Base-by-base conservation (phyloP, 2,888 invertebrate species). In the Andrena marginata region DNA sequence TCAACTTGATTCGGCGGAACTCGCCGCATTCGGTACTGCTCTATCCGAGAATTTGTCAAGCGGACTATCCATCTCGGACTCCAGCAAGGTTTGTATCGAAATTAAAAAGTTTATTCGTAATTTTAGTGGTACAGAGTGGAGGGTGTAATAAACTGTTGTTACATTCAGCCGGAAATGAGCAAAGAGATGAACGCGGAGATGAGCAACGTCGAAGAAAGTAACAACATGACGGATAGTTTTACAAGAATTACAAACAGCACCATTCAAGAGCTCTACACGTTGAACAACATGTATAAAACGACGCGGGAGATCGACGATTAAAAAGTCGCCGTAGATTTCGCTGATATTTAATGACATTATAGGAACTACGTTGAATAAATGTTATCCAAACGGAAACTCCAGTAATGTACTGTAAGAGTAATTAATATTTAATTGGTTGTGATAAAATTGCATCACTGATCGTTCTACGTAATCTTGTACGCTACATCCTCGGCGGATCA, bases 141-240 rank as follows among this genome's bases (percentile, higher is more conserved):
- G 35, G 10, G 71, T 4, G 48, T 54, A 63, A 26, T 70, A 26
- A 68, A 51, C 42, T 64, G 8, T 69, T 71, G 20, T 63, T 31
- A 20, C 54, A 26, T 81, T 59, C 80, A 90, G 88, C 65, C 80
- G 2, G 87, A 88, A 35, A 64, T 79, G 29, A 79, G 49, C 20
- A 87, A 82, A 70, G 85, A 69, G 51, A 54, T 35, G n/a, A 85
- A 84, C 31, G 72, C 72, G 10, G 88, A 81, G 42, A 56, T 70
- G 16, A 75, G 35, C 59, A 84, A 83, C 59, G 68, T 59, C 20
- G 87, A 73, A 10, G 92, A 91, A 70, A 86, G 73, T 23, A 82
- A 92, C 70, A 95, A 94, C 88, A 95, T 95, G 95, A 95, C 95
- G 2, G 95, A 96, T 83, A 95, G 95, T 90, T 95, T 95, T 81